Evolutionary conservation across 2,797 vertebrate genomes (phyloP), one percentile per base, ranked within the genome.

Genomic region (Eulemur albifrons): DNA sequence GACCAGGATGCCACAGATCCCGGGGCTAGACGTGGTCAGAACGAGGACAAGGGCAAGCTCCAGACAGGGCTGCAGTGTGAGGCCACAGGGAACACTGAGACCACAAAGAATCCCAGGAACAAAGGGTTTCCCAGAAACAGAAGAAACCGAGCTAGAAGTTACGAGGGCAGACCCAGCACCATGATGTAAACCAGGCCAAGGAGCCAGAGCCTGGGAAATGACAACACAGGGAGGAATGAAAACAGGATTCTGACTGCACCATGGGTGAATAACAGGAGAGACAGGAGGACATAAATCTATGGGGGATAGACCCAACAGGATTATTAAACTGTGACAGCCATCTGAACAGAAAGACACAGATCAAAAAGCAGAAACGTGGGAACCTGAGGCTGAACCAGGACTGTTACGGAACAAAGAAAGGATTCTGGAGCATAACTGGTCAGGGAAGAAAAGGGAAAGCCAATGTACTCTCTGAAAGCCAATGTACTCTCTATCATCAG

Each of bases 331-430:
- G 95, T 63, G 95, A 91, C 90, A 89, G 92, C 76, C 88, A 5
- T 32, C 54, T 11, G 12, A 48, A 65, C 96, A 54, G 90, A 80
- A 18, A 70, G 57, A 61, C 76, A 75, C 43, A 27, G 91, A 50
- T 85, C 86, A 21, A 76, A 85, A 86, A 73, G 72, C 76, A 72
- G 73, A 83, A 48, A 80, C n/a, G 85, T 61, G 77, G 95, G 95
- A 72, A 87, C 75, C 91, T 40, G 91, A 96, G 83, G 81, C 82
- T 63, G 63, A 92, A 81, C 48, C 52, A 45, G 35, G 86, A 57
- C 81, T 54, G 86, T 67, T 65, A n/a, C 2, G 63, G 70, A 97
- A 97, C 97, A 97, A 97, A 97, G 96, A 84, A 88, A 59, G 82
- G 67, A 52, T 86, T 84, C 90, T 89, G 85, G 90, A 80, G 82